Base-by-base conservation (phyloP, 2,888 invertebrate species). In the Laspeyria flexula region DNA sequence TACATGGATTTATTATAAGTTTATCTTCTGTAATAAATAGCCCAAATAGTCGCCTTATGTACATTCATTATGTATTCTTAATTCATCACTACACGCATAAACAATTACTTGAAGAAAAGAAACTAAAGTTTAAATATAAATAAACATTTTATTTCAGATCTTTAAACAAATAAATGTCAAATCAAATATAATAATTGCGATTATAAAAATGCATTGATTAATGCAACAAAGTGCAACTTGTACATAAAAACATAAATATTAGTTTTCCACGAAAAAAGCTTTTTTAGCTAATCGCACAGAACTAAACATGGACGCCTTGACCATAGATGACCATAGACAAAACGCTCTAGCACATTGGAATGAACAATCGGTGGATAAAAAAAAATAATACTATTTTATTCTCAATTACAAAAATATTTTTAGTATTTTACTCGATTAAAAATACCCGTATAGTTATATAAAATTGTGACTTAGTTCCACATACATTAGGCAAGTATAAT, bases 81-180 rank as follows among this genome's bases (percentile, higher is more conserved):
- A n/a, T n/a, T n/a, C n/a, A n/a, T n/a, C n/a, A n/a, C n/a, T n/a
- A n/a, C n/a, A n/a, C n/a, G n/a, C n/a, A n/a, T n/a, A n/a, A n/a
- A n/a, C n/a, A n/a, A n/a, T n/a, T n/a, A n/a, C n/a, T n/a, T n/a
- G n/a, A n/a, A n/a, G n/a, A n/a, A n/a, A n/a, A n/a, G n/a, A n/a
- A n/a, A n/a, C n/a, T n/a, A n/a, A n/a, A n/a, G n/a, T n/a, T n/a
- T 41, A 31, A 37, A 50, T 58, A 70, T 61, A 56, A 61, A 65
- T 67, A 64, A 67, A 68, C 68, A 71, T 72, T 74, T 83, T 81
- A 82, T 80, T 85, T 88, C 87, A 88, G 88, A 90, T 90, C 85
- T 74, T 63, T 75, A 78, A 76, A 81, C 71, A 77, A 78, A 77
- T 77, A 60, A 66, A 64, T 70, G 58, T 65, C 65, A 66, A 52